Evolutionary conservation across 2,797 vertebrate genomes (phyloP).

Genomic region (Rhabdophis nuchalis): DNA sequence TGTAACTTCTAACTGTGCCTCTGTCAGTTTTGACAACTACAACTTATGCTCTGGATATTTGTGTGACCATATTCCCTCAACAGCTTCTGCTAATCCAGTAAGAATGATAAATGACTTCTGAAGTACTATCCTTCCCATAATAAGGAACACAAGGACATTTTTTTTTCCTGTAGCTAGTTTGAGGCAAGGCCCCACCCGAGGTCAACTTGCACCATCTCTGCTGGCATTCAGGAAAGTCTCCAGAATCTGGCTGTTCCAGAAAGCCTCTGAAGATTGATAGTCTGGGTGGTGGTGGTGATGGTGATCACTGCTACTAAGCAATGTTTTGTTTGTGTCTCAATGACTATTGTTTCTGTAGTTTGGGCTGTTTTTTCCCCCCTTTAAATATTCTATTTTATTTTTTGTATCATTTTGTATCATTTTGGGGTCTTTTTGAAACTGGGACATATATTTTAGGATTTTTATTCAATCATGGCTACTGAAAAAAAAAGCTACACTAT

Average conservation of each 20-base stretch:
- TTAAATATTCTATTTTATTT: not conserved
- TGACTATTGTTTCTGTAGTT: not conserved
- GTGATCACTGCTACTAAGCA: not conserved
- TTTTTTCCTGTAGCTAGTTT: not conserved
- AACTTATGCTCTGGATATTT: not conserved
- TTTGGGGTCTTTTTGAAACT: not conserved
- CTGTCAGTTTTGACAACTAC: not conserved
- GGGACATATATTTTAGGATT: not conserved
- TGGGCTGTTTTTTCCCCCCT: not conserved
- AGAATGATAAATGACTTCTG: not conserved
- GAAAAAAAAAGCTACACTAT: not conserved
- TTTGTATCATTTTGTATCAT: not conserved
- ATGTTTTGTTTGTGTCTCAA: not conserved
- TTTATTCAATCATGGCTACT: not conserved
- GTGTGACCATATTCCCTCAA: not conserved
- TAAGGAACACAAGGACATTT: not conserved
- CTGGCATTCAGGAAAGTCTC: not conserved
- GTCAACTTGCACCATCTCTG: not conserved
- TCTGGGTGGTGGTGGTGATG: not conserved
- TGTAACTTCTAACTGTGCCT: not conserved
- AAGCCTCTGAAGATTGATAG: not conserved
- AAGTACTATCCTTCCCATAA: not conserved
- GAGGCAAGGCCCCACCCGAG: not conserved
- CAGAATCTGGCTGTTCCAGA: not conserved
- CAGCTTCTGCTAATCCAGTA: not conserved